phyloP scores from a whole-genome alignment of 2,888 invertebrate species.

The Thera britannica region DNA sequence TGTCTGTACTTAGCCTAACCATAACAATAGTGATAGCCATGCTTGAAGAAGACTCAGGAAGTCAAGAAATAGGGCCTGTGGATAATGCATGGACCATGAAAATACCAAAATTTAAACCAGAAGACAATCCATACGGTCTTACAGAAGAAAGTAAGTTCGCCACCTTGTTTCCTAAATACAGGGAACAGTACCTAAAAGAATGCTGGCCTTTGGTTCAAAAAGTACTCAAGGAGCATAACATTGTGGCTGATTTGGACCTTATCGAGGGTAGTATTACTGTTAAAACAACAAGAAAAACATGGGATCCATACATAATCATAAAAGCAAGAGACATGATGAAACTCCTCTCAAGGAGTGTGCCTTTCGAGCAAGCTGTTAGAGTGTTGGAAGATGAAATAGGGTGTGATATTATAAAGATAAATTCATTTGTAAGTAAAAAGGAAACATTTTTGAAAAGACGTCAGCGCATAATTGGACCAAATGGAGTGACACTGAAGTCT shows the following conservation, averaged over 20 bases:
- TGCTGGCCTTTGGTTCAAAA: constrained; percentile 98
- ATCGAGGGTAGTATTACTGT: constrained; percentile 98
- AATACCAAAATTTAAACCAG: constrained; percentile 93
- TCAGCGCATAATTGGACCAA: constrained; percentile 97
- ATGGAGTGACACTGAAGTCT: constrained; percentile 98
- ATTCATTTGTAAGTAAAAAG: constrained; percentile 93
- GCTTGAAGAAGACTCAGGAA: constrained; percentile 53
- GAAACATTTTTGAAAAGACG: constrained; percentile 98
- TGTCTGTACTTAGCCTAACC: no score
- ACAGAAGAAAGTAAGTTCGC: constrained; percentile 98
- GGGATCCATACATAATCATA: constrained; percentile 98
- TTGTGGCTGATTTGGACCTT: constrained; percentile 95
- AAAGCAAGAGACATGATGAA: constrained; percentile 98
- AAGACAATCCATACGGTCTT: constrained; percentile 95
- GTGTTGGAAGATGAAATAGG: constrained; percentile 95
- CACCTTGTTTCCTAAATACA: constrained; percentile 97
- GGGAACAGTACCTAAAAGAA: constrained; percentile 97
- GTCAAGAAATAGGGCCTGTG: constrained; percentile 83
- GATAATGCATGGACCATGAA: constrained; percentile 95
- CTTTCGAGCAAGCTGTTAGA: constrained; percentile 96
- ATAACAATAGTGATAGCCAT: constrained; percentile 39
- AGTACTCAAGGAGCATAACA: constrained; percentile 89
- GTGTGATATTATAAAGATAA: constrained; percentile 98
- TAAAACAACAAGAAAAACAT: constrained; percentile 97
- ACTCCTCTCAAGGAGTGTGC: constrained; percentile 97